Evolutionary conservation across 2,888 invertebrate species (phyloP).

Genomic region (Autographa gamma): DNA sequence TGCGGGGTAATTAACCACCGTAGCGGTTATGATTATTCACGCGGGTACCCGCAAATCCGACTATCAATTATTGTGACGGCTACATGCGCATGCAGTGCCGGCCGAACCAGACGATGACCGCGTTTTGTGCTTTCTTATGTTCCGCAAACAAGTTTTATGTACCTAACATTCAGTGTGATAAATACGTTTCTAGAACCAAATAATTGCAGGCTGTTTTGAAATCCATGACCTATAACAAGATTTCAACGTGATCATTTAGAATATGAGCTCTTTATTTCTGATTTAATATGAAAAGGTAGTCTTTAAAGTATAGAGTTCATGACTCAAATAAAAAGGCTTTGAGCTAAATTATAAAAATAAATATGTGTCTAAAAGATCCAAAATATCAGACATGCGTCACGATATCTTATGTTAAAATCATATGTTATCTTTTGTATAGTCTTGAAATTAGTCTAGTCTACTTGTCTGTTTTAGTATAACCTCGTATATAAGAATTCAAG

Average conservation of each 20-base stretch:
- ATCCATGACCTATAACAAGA: not conserved
- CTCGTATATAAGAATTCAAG: slow-evolving; percentile 44
- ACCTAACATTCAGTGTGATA: slow-evolving; percentile 21
- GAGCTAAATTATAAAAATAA: too few relatives aligned
- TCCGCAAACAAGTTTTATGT: slow-evolving; percentile 23
- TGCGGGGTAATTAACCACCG: slow-evolving; percentile 79
- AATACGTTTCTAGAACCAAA: slow-evolving; percentile 17
- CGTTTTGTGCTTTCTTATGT: slow-evolving; percentile 48
- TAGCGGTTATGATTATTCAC: slow-evolving; percentile 82
- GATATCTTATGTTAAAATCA: slow-evolving; percentile 22
- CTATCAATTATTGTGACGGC: slow-evolving; percentile 81
- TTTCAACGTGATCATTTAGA: not conserved
- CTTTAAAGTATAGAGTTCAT: too few relatives aligned
- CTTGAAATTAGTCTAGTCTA: slow-evolving; percentile 29
- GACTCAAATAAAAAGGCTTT: too few relatives aligned
- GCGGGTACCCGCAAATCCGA: slow-evolving; percentile 75
- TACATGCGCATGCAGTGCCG: slow-evolving; percentile 69
- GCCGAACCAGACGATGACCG: slow-evolving; percentile 46
- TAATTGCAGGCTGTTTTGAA: not conserved
- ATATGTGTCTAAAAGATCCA: too few relatives aligned
- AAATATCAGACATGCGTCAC: not conserved
- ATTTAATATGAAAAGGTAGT: not conserved
- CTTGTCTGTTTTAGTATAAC: slow-evolving; percentile 39
- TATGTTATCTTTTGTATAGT: slow-evolving; percentile 23
- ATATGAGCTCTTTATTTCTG: not conserved